These are phyloP conservation scores for Pseudanteris insignis DNA, from an alignment of 2,888 invertebrate genomes.

Conservation along the genomic window DNA sequence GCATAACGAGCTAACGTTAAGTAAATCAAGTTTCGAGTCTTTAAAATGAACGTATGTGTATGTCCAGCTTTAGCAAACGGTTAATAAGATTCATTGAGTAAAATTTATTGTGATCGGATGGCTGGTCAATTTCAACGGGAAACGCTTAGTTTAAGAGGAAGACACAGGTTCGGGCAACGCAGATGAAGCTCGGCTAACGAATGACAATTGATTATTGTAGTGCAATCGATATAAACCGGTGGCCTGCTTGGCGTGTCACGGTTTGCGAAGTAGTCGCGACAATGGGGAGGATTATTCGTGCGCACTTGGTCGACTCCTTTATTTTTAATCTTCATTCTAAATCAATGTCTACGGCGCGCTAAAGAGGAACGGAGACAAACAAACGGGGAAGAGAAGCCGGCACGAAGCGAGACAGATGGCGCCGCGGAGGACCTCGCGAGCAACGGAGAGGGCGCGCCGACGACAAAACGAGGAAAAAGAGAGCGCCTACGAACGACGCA, in stretches of 20 bases:
- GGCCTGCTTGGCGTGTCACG: constrained; percentile 22
- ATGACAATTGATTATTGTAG: constrained; percentile 51
- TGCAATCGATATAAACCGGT: constrained; percentile 47
- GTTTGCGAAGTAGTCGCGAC: constrained; percentile 33
- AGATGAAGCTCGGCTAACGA: constrained; percentile 43
- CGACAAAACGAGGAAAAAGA: constrained; percentile 38
- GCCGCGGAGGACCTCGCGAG: constrained; percentile 4
- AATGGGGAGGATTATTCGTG: constrained; percentile 45
- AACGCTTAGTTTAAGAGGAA: too few species aligned
- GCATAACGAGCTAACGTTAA: too few species aligned
- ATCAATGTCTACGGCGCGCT: constrained; percentile 49
- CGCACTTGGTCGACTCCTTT: constrained; percentile 52
- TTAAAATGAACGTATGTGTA: too few species aligned
- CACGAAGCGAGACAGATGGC: constrained; percentile 10
- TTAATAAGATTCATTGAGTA: too few species aligned
- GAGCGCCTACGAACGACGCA: constrained; percentile 45
- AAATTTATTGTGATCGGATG: too few species aligned
- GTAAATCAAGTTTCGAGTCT: too few species aligned
- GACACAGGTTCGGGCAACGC: constrained; percentile 16
- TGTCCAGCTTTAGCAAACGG: too few species aligned
- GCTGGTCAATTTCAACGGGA: too few species aligned
- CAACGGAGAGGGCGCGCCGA: constrained; percentile 17
- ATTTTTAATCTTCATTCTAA: constrained; percentile 61
- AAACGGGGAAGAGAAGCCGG: constrained; percentile 12
- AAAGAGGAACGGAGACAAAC: constrained; percentile 34